phyloP scores from a whole-genome alignment of 1,140 invertebrate species.

The Apis dorsata region DNA sequence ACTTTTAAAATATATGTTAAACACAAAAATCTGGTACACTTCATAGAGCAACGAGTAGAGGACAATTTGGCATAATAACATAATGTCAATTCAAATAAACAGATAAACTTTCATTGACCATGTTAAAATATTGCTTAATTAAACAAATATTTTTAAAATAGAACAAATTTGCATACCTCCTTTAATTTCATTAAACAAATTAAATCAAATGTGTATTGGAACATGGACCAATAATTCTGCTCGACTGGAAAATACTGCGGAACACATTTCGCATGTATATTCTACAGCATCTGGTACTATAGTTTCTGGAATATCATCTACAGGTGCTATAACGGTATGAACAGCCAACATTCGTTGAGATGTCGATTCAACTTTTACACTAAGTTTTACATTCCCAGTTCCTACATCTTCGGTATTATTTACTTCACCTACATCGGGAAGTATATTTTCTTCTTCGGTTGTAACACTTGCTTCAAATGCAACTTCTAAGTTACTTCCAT shows the following conservation, averaged over 20 bases:
- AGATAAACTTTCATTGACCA: conserved; percentile 45
- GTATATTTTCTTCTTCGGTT: conserved; percentile 70
- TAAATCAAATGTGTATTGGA: conserved; percentile 88
- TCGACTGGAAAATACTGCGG: conserved; percentile 86
- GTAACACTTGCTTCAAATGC: conserved; percentile 74
- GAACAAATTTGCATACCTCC: conserved; percentile 64
- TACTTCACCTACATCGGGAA: conserved; percentile 70
- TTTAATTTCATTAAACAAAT: conserved; percentile 55
- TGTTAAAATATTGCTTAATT: conserved; percentile 54
- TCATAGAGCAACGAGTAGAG: conserved; percentile 48
- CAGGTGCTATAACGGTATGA: conserved; percentile 70
- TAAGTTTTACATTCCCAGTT: conserved; percentile 70
- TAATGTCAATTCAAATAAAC: conserved; percentile 45
- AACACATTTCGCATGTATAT: conserved; percentile 89
- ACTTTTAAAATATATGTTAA: conserved; percentile 47
- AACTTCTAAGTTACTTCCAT: conserved; percentile 73
- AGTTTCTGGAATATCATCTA: conserved; percentile 77
- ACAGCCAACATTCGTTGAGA: conserved; percentile 66
- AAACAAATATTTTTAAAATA: conserved; percentile 63
- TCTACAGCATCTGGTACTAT: conserved; percentile 80
- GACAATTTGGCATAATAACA: conserved; percentile 44
- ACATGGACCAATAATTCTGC: conserved; percentile 88
- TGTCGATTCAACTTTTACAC: conserved; percentile 72
- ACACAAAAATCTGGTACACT: conserved; percentile 44
- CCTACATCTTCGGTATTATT: conserved; percentile 63